A percentile compares a stretch with the other conserved stretches of the same genome.
Evolutionary conservation across 2,888 invertebrate species (phyloP).

Genomic region (Andricus curvator): DNA sequence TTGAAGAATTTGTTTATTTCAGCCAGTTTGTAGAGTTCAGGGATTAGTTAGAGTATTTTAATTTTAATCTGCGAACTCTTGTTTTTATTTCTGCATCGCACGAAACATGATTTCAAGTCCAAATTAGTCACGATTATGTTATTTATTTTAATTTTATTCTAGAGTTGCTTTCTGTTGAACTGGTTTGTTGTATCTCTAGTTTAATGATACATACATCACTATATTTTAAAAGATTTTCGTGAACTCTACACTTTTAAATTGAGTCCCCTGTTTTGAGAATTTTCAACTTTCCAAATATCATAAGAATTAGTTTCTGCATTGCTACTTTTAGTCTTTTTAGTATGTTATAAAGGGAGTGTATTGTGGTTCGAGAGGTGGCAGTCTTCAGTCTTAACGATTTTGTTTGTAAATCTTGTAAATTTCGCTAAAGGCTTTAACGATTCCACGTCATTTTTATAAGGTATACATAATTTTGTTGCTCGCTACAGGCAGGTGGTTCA

Average conservation of each 20-base stretch:
- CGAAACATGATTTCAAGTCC: not conserved
- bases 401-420: conserved; percentile 21
- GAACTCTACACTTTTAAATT: conserved; percentile 14
- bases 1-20: conserved; percentile 13
- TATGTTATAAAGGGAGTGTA: conserved; percentile 50
- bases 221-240: not conserved
- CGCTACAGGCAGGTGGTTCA: conserved; percentile 37
- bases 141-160: conserved; percentile 5
- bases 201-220: conserved; percentile 1
- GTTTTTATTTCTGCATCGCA: conserved; percentile 12
- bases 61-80: conserved; percentile 5
- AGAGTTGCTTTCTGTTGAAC: not conserved
- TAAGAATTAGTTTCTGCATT: conserved; percentile 33
- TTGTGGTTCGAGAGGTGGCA: conserved; percentile 60
- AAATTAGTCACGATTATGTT: not conserved
- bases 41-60: not conserved
- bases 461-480: conserved; percentile 22
- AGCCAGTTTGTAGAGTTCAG: conserved; percentile 19
- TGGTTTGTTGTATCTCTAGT: not conserved
- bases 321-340: conserved; percentile 32
- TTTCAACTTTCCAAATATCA: conserved; percentile 30
- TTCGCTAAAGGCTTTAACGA: conserved; percentile 2
- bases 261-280: conserved; percentile 17
- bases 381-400: conserved; percentile 37
- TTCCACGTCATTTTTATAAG: conserved; percentile 36